phyloP scores from a whole-genome alignment of 2,888 invertebrate genomes.

The Proisotoma minuta region DNA sequence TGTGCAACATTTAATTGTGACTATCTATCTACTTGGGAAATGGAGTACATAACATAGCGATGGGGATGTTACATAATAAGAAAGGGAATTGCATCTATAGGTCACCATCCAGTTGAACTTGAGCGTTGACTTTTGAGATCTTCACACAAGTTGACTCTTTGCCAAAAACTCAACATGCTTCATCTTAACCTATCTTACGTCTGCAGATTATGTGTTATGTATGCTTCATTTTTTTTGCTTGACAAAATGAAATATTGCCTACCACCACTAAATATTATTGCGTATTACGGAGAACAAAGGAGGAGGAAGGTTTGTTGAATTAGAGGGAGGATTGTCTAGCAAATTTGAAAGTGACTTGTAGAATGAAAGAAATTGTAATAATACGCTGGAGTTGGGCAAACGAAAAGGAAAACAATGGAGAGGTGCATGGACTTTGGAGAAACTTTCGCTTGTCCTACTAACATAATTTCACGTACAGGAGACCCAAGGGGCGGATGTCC shows the following conservation, averaged over 20 bases:
- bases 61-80: background rate
- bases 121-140: constrained; percentile 6
- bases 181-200: background rate
- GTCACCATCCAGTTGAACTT: constrained; percentile 6
- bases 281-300: too few species aligned
- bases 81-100: background rate
- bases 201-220: too few species aligned
- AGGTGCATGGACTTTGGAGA: constrained; percentile 1
- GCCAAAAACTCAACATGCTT: constrained; percentile 3
- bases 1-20: too few species aligned
- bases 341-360: constrained; percentile 1
- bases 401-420: background rate
- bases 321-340: too few species aligned
- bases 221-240: too few species aligned
- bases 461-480: constrained; percentile 5
- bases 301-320: too few species aligned
- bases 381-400: background rate
- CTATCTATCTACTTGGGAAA: too few species aligned
- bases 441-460: constrained; percentile 17
- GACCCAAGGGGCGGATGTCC: background rate
- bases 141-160: background rate
- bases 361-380: background rate
- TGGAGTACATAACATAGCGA: background rate
- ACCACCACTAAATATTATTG: too few species aligned
- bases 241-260: too few species aligned